phyloP scores from a whole-genome alignment of 2,113 vertebrate species.

The Forbesichthys agassizii region DNA sequence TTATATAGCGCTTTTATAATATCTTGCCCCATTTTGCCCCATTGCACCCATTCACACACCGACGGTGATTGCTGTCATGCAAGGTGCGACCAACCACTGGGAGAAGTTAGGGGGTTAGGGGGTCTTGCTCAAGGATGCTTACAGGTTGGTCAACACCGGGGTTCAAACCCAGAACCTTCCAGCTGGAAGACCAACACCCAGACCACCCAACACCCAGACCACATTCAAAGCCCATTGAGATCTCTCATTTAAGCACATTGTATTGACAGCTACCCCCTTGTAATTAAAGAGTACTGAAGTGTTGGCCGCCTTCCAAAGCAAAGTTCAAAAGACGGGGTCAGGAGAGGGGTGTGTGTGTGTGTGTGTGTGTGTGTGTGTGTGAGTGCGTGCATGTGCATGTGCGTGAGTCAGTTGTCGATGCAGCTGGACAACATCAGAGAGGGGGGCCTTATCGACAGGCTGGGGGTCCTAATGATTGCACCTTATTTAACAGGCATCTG shows the following conservation, averaged over 20 bases:
- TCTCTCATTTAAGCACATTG: constrained; percentile 99
- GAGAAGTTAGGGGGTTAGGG: too few relatives aligned
- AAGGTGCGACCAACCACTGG: too few relatives aligned
- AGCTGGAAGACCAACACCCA: too few relatives aligned
- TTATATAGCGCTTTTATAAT: too few relatives aligned
- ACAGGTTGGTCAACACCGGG: too few relatives aligned
- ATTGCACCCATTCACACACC: too few relatives aligned
- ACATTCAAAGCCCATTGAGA: constrained; percentile 59
- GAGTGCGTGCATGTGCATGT: constrained; percentile 23
- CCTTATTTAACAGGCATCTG: constrained; percentile 96
- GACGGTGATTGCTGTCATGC: too few relatives aligned
- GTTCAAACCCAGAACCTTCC: too few relatives aligned
- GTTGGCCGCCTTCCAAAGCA: constrained; percentile 99
- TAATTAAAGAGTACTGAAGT: constrained; percentile 99
- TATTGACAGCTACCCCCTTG: constrained; percentile 99
- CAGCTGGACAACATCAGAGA: constrained; percentile 88
- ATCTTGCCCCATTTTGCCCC: too few relatives aligned
- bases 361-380: constrained; percentile 33
- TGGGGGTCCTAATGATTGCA: constrained; percentile 92
- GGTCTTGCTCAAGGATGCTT: too few relatives aligned
- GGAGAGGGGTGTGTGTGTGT: constrained; percentile 83
- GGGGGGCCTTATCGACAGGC: constrained; percentile 89
- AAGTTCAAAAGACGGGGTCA: constrained; percentile 99
- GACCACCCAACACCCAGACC: not conserved
- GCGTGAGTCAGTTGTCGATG: constrained; percentile 84